These are phyloP conservation scores for Carassius auratus DNA, from an alignment of 2,113 vertebrate genomes.

Conservation along the genomic window DNA sequence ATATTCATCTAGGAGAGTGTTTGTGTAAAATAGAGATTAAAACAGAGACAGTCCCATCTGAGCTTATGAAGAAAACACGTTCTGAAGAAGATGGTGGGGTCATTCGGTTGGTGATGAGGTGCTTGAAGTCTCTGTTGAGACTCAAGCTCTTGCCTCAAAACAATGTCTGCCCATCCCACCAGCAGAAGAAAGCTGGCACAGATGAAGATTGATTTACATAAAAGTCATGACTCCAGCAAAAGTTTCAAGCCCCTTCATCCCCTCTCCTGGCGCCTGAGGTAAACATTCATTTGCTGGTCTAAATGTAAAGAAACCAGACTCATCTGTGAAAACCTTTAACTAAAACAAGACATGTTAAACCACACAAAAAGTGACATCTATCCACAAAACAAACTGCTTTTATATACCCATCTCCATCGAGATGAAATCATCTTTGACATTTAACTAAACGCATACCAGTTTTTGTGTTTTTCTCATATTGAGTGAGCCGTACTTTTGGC, in stretches of 20 bases:
- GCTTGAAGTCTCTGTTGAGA: neutral
- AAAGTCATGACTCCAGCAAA: neutral
- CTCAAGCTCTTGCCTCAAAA: neutral
- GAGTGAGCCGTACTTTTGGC: neutral
- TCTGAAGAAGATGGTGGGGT: neutral
- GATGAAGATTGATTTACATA: slow-evolving; percentile 33
- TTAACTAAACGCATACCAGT: neutral
- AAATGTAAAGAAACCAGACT: slow-evolving; percentile 7
- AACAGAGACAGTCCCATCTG: neutral
- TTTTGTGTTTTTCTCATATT: slow-evolving; percentile 17
- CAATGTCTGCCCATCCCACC: neutral
- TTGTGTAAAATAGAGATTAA: neutral
- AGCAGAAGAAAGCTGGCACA: neutral
- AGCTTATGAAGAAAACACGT: neutral
- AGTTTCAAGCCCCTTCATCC: neutral
- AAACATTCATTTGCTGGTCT: slow-evolving; percentile 7
- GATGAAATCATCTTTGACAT: slow-evolving; percentile 43
- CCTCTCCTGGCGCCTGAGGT: neutral
- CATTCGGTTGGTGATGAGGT: neutral
- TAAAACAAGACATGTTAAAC: slow-evolving; percentile 17
- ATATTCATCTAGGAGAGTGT: neutral
- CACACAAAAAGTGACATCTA: slow-evolving; percentile 27
- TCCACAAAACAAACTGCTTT: neutral
- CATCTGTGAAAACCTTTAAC: neutral
- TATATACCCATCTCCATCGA: neutral